Evolutionary conservation across 2,888 invertebrate genomes (phyloP).

Genomic region (Scaptomyza cyrtandrae): DNA sequence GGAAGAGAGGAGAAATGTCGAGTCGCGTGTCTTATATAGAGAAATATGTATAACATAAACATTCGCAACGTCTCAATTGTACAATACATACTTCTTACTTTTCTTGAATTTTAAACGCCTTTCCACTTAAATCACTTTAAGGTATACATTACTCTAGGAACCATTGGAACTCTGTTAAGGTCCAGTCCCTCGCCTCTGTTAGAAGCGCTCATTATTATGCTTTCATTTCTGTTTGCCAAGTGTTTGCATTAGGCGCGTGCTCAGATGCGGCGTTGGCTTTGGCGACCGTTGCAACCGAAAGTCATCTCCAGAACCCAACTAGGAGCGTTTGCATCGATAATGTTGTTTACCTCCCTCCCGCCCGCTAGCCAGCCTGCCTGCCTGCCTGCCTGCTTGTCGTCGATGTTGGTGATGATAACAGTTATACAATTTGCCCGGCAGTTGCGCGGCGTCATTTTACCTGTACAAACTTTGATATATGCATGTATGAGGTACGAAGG

Average conservation of each 20-base stretch:
- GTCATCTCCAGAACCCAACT: conserved; percentile 13
- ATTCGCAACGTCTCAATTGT: too few relatives aligned
- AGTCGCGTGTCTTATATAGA: too few relatives aligned
- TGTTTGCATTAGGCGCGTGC: conserved; percentile 74
- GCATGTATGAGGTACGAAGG: conserved; percentile 8
- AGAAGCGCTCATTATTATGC: conserved; percentile 67
- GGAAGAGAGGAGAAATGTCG: too few relatives aligned
- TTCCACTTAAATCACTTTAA: too few relatives aligned
- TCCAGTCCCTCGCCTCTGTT: conserved; percentile 4
- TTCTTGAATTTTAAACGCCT: too few relatives aligned
- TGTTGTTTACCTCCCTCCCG: conserved; percentile 47
- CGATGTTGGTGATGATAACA: conserved; percentile 63
- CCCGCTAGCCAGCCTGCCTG: neutral
- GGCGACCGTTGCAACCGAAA: conserved; percentile 7
- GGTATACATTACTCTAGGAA: neutral
- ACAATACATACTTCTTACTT: too few relatives aligned
- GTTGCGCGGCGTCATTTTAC: conserved; percentile 69
- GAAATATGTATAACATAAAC: too few relatives aligned
- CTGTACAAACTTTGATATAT: conserved; percentile 80
- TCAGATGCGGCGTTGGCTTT: conserved; percentile 23
- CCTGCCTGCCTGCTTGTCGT: conserved; percentile 14
- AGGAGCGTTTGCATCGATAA: conserved; percentile 67
- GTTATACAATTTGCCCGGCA: conserved; percentile 68
- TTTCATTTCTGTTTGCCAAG: conserved; percentile 76
- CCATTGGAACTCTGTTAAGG: neutral